These are phyloP conservation scores for Apis cerana DNA, from an alignment of 1,140 invertebrate genomes.

Conservation along the genomic window DNA sequence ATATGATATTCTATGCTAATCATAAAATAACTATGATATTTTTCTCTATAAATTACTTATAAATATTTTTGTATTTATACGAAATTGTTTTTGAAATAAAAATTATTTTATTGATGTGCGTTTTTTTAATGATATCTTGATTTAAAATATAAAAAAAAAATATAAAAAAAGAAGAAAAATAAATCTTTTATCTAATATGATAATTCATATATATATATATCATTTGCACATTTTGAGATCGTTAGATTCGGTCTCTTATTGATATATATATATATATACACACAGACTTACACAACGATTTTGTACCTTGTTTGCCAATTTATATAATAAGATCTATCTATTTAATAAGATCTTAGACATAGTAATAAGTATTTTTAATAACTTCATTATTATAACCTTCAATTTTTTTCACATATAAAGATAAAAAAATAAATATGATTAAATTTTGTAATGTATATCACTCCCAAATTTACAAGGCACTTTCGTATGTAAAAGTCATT, in stretches of 20 bases:
- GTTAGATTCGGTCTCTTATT: slow-evolving; percentile 19
- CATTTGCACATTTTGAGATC: not conserved
- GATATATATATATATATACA: no score
- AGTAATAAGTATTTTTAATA: not conserved
- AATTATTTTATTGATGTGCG: not conserved
- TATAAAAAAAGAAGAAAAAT: not conserved
- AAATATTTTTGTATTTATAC: slow-evolving; percentile 9
- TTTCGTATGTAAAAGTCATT: not conserved
- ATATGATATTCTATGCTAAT: slow-evolving; percentile 1
- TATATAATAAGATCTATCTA: not conserved
- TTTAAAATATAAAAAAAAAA: not conserved
- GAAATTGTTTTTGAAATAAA: slow-evolving; percentile 12
- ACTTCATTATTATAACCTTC: not conserved
- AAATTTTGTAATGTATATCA: not conserved
- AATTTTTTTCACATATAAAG: not conserved
- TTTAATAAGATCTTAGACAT: not conserved
- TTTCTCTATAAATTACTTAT: not conserved
- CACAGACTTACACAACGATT: slow-evolving; percentile 8
- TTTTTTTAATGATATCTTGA: not conserved
- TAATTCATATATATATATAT: not conserved
- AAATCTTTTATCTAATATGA: not conserved
- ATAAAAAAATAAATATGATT: slow-evolving; percentile 4
- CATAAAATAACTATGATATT: not conserved
- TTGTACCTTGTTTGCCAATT: slow-evolving; percentile 19
- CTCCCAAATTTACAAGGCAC: not conserved